Base-by-base conservation (phyloP, 2,113 vertebrate genomes). In the Hymenochirus boettgeri region DNA sequence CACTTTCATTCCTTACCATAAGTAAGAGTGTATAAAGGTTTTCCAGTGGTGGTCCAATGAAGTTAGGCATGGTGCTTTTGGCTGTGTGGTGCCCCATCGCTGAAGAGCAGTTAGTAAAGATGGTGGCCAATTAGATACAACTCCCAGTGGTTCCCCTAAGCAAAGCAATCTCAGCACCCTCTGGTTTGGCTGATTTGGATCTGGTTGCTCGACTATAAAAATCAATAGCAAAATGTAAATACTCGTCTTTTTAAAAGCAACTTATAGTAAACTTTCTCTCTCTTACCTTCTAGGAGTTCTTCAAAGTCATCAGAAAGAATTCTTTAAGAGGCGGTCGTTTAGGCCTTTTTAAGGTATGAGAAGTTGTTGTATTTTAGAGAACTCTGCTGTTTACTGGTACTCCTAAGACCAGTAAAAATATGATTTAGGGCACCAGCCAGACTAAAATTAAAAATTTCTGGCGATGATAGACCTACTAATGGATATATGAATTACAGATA, bases 361-460 rank as follows among this genome's bases (percentile, higher is more conserved):
- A 64, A 98, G 89, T 82, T 98, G 95, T 79, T 98, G 95, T 81
- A 98, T 98, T 83, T 96, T 98, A 69, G 94, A 61, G 95, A 98
- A 98, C 95, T 62, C 95, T 90, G 82, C 95, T 96, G 80, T 86
- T 94, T 75, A 96, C 93, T 4, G 95, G 93, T 60, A 96, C 92
- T 70, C 95, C 95, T 98, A 80, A 2, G 63, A n/a, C n/a, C n/a
- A n/a, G n/a, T n/a, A n/a, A n/a, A n/a, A n/a, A n/a, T n/a, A n/a
- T n/a, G n/a, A n/a, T n/a, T n/a, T n/a, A n/a, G n/a, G n/a, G n/a
- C n/a, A n/a, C n/a, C n/a, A n/a, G n/a, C n/a, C n/a, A n/a, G n/a
- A n/a, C n/a, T n/a, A n/a, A n/a, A n/a, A n/a, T n/a, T n/a, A n/a
- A n/a, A n/a, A n/a, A n/a, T n/a, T n/a, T n/a, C n/a, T n/a, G n/a